Conservation (phyloP, 2,888 invertebrate species). For the Tetragonula carbonaria region DNA sequence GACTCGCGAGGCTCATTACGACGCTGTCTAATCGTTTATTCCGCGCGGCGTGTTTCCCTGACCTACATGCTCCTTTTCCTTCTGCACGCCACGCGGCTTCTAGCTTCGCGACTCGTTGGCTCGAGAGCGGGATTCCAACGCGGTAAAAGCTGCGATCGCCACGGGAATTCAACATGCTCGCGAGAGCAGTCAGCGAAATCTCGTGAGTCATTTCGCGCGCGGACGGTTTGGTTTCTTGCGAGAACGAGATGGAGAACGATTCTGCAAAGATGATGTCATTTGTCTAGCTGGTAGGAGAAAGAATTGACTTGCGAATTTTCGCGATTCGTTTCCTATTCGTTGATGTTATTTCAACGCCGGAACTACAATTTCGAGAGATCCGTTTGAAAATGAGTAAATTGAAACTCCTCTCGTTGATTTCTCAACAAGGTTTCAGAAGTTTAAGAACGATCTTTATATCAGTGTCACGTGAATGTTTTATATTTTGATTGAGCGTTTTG, state of each 20-base stretch:
- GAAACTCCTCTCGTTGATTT: too few species aligned
- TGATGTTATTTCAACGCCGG: too few species aligned
- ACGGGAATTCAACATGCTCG: background rate
- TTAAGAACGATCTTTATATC: too few species aligned
- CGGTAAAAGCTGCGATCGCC: conserved; percentile 47
- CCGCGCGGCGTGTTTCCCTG: conserved; percentile 69
- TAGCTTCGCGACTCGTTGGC: conserved; percentile 11
- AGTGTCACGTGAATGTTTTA: too few species aligned
- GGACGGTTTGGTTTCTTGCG: background rate
- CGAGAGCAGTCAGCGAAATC: conserved; percentile 21
- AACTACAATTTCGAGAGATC: too few species aligned
- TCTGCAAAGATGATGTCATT: conserved; percentile 13
- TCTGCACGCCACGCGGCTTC: conserved; percentile 9
- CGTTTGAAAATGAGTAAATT: too few species aligned
- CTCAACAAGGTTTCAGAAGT: too few species aligned
- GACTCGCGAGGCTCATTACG: conserved; percentile 59
- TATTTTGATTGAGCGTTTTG: too few species aligned
- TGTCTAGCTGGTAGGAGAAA: background rate
- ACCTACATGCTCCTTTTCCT: conserved; percentile 67
- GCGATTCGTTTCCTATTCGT: background rate
- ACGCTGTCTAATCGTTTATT: conserved; percentile 66
- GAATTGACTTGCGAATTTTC: background rate
- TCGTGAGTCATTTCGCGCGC: conserved; percentile 5
- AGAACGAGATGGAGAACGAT: background rate
- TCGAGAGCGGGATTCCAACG: conserved; percentile 35